Evolutionary conservation across 2,888 invertebrate species (phyloP), one percentile per base, ranked within the genome.

Genomic region (Tenthredo mesomela): DNA sequence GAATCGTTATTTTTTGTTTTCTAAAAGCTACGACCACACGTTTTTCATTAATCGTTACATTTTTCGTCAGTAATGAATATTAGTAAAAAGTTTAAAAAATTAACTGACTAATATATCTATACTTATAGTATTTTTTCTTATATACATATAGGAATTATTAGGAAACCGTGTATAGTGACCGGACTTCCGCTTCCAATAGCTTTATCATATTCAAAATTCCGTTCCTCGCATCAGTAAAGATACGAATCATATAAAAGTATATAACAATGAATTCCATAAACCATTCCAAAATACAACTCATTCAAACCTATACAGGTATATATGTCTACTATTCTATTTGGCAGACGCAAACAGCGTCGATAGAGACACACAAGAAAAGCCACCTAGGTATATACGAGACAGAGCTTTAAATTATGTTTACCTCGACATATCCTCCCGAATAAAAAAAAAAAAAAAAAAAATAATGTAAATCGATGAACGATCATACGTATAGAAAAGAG

Each of bases 361-460:
- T 71, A 40, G 2, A 71, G 43, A 43, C 71, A 37, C 71, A 37
- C 12, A 47, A 47, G 67, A 29, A 67, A 67, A 67, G 1, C 15
- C 33, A 18, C 33, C 21, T 7, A 18, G 7, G n/a, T n/a, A n/a
- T n/a, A n/a, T n/a, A n/a, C n/a, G 21, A 40, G 70, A 70, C 70
- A 71, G 71, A 29, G 18, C 67, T 33, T 43, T 12, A 21, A 9
- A 71, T 43, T 71, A n/a, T n/a, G 71, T 71, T 71, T 71, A 71
- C 71, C 71, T 43, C 21, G 15, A n/a, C 37, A 18, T n/a, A 0
- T 58, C 58, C n/a, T 15, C 3, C 47, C 12, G 3, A 12, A 47
- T 47, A 15, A 4, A 3, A 47, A 47, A 3, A n/a, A n/a, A n/a
- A n/a, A n/a, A n/a, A n/a, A n/a, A n/a, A n/a, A n/a, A n/a, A n/a